phyloP scores from a whole-genome alignment of 2,797 vertebrate species.

The Peromyscus nudipes region DNA sequence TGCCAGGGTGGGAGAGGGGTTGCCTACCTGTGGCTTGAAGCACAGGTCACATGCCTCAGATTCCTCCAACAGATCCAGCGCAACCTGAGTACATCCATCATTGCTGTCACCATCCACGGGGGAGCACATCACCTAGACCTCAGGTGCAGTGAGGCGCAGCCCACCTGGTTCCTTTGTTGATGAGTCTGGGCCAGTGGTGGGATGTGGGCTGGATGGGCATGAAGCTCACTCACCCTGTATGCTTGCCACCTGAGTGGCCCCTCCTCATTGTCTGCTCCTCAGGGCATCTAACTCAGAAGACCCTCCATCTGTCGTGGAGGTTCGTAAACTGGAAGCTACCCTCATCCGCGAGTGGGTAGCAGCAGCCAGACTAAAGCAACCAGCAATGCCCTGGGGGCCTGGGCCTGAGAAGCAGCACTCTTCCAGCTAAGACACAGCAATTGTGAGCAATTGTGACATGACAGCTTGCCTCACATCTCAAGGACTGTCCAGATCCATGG shows the following conservation, averaged over 20 bases:
- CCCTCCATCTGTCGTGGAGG: constrained; percentile 89
- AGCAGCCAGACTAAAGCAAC: neutral
- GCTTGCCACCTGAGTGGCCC: neutral
- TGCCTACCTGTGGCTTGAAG: neutral
- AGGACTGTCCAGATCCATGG: rapidly evolving
- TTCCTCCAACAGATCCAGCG: constrained; percentile 88
- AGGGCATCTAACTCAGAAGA: constrained; percentile 92
- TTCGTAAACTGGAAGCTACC: constrained; percentile 89
- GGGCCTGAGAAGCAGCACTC: neutral
- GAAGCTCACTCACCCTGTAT: rapidly evolving
- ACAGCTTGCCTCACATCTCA: neutral
- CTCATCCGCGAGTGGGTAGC: constrained; percentile 92
- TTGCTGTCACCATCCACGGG: constrained; percentile 92
- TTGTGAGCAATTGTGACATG: neutral
- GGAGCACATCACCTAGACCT: constrained; percentile 97
- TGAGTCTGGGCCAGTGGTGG: neutral
- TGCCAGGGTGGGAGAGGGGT: neutral
- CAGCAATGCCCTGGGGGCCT: neutral
- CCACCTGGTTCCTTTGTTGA: neutral
- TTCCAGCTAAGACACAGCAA: neutral
- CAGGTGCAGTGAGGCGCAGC: constrained; percentile 87
- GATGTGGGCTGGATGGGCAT: neutral
- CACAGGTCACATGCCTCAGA: rapidly evolving
- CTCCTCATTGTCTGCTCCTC: neutral
- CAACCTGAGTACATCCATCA: constrained; percentile 91